Evolutionary conservation across 2,888 invertebrate genomes (phyloP).

Genomic region (Meghimatium bilineatum): DNA sequence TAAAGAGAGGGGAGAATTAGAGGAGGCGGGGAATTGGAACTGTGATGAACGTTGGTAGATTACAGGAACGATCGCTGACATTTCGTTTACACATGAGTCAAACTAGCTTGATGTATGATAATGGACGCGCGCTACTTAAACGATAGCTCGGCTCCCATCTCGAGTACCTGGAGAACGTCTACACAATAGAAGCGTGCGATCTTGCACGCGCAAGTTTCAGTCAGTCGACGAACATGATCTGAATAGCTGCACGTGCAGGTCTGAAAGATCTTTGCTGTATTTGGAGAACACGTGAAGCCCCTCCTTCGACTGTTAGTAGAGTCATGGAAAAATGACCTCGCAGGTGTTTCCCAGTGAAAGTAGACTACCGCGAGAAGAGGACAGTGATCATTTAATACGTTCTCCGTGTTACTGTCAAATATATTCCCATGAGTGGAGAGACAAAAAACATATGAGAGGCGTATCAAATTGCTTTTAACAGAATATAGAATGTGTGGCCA

Average conservation of each 20-base stretch:
- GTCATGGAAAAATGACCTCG: not conserved
- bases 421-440: not conserved
- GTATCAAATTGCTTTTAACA: conserved; percentile 3
- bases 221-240: not conserved
- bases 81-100: conserved; percentile 17
- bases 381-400: not conserved
- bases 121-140: conserved; percentile 30
- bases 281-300: not conserved
- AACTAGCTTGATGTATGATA: conserved; percentile 37
- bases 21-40: conserved; percentile 12
- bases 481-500: not conserved
- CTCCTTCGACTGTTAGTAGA: not conserved
- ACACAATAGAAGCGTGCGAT: not conserved
- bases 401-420: too few relatives aligned
- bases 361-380: not conserved
- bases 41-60: conserved; percentile 2
- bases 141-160: not conserved
- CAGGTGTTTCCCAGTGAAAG: not conserved
- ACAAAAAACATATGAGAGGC: not conserved
- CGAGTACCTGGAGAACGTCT: conserved; percentile 15
- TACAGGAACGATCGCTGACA: conserved; percentile 23
- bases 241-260: conserved; percentile 22
- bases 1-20: not conserved
- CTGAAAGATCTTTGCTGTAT: conserved; percentile 23
- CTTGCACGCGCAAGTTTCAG: conserved; percentile 13